Percentiles rank a stretch among this genome's conserved stretches.
Evolutionary conservation across 2,797 vertebrate genomes (phyloP).

Genomic region (Mormyrops boulengeri): DNA sequence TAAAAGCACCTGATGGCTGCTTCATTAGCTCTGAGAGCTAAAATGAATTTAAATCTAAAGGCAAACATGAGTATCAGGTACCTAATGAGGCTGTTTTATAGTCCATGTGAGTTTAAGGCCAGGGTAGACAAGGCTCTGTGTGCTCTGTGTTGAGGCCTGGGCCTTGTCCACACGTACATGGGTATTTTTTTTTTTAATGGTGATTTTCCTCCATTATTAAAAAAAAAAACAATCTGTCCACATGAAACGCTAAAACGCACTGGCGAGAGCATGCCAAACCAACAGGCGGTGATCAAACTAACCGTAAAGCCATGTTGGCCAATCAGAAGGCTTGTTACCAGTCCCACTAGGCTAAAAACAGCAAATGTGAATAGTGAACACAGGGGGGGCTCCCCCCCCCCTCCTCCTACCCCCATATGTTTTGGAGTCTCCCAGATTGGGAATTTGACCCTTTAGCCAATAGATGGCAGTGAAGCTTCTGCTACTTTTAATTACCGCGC

Average conservation of each 20-base stretch:
- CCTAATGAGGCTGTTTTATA: neutral
- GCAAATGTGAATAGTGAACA: neutral
- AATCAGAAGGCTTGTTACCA: neutral
- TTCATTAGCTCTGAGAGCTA: neutral
- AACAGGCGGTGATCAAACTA: neutral
- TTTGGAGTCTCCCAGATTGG: neutral
- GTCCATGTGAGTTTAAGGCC: neutral
- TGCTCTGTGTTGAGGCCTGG: neutral
- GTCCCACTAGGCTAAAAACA: neutral
- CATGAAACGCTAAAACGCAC: neutral
- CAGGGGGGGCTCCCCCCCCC: neutral
- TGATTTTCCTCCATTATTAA: neutral
- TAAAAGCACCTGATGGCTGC: neutral
- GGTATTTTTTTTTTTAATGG: neutral
- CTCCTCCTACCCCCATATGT: neutral
- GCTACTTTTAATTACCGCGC: neutral
- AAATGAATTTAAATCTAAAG: neutral
- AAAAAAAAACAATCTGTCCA: neutral
- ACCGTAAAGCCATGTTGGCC: neutral
- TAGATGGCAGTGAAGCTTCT: slow-evolving; percentile 13
- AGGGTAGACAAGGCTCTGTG: neutral
- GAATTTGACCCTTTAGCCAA: neutral
- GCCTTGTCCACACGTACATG: neutral
- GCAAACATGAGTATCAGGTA: neutral
- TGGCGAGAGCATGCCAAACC: neutral